Evolutionary conservation across 2,797 vertebrate genomes (phyloP).

Genomic region (Pseudochirops corinnae): DNA sequence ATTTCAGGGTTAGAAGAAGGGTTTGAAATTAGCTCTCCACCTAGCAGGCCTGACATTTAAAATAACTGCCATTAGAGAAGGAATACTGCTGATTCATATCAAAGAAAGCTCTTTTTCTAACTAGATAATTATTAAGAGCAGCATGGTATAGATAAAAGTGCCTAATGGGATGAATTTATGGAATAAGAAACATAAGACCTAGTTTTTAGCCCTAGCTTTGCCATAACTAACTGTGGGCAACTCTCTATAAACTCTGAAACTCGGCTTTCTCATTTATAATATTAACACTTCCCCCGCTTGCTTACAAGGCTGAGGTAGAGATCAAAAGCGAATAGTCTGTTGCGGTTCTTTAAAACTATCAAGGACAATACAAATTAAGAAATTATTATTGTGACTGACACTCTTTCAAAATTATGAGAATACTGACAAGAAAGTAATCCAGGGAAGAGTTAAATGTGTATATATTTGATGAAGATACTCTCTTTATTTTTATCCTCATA

Average conservation of each 20-base stretch:
- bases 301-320: background rate
- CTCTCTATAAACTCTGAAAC: background rate
- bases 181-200: background rate
- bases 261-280: background rate
- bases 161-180: background rate
- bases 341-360: background rate
- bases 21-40: background rate
- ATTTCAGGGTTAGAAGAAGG: background rate
- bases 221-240: background rate
- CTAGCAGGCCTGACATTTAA: background rate
- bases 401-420: background rate
- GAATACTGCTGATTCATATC: background rate
- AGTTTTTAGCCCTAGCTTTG: background rate
- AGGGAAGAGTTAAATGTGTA: background rate
- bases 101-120: background rate
- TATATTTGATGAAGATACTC: background rate
- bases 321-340: background rate
- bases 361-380: background rate
- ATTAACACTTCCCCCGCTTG: background rate
- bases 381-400: background rate
- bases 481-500: background rate
- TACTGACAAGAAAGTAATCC: background rate
- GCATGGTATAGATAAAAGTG: background rate
- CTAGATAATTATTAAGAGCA: background rate
- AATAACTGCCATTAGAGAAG: background rate